Conservation (phyloP, 2,797 vertebrate genomes). For the Rhodeus uyekii region DNA sequence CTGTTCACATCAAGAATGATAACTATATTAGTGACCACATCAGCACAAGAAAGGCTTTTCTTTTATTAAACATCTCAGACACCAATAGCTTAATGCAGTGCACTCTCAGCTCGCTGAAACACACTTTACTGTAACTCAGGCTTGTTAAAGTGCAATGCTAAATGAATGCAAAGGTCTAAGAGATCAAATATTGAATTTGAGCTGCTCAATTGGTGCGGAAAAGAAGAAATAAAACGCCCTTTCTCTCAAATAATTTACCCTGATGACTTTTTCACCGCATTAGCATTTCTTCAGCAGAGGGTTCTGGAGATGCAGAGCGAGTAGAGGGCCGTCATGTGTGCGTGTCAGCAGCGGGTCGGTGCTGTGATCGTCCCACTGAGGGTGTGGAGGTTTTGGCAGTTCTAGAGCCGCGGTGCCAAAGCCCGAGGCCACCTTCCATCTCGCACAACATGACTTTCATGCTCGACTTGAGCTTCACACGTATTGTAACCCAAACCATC, state of each 20-base stretch:
- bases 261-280: slow-evolving; percentile 67
- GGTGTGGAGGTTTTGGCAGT: slow-evolving; percentile 61
- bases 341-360: slow-evolving; percentile 55
- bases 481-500: slow-evolving; percentile 26
- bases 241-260: slow-evolving; percentile 75
- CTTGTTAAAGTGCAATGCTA: slow-evolving; percentile 67
- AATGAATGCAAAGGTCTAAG: slow-evolving; percentile 77
- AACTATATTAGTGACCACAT: background rate
- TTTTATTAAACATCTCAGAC: background rate
- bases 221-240: slow-evolving; percentile 73
- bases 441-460: slow-evolving; percentile 67
- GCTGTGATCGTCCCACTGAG: slow-evolving; percentile 51
- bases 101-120: background rate
- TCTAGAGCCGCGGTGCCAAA: slow-evolving; percentile 68
- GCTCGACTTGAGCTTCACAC: slow-evolving; percentile 65
- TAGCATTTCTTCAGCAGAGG: slow-evolving; percentile 76
- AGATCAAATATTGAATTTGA: slow-evolving; percentile 80
- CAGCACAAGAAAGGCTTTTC: background rate
- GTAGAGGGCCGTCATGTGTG: slow-evolving; percentile 44
- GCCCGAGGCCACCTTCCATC: slow-evolving; percentile 64
- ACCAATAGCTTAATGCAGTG: background rate
- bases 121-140: slow-evolving; percentile 22
- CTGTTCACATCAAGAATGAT: background rate
- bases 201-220: slow-evolving; percentile 67
- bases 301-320: slow-evolving; percentile 46